These are phyloP conservation scores for Aegotheles bennettii DNA, from an alignment of 2,113 vertebrate genomes.

Conservation along the genomic window DNA sequence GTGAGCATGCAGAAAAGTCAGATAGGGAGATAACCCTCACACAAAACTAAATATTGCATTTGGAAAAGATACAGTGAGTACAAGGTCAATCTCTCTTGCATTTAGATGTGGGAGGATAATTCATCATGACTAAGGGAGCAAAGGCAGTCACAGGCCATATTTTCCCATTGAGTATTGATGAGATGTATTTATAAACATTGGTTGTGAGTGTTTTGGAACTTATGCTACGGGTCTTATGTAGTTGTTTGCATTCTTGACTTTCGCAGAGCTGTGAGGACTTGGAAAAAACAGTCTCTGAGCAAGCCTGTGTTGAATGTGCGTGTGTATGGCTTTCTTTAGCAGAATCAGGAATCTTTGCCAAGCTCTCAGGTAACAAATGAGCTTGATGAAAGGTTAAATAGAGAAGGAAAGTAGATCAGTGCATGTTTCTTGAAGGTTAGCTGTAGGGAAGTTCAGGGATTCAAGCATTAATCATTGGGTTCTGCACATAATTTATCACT, in stretches of 20 bases:
- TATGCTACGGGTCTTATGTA: conserved; percentile 17
- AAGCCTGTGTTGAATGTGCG: neutral
- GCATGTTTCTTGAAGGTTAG: neutral
- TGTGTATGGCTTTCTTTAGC: neutral
- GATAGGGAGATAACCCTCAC: neutral
- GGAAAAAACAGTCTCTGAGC: neutral
- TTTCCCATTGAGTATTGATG: conserved; percentile 14
- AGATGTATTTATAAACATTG: conserved; percentile 48
- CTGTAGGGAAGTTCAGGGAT: neutral
- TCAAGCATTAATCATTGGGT: neutral
- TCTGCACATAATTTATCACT: neutral
- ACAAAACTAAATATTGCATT: neutral
- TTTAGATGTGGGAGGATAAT: conserved; percentile 23
- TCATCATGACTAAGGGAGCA: conserved; percentile 14
- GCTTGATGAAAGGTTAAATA: neutral
- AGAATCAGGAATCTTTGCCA: neutral
- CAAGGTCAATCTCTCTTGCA: neutral
- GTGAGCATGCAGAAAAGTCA: neutral
- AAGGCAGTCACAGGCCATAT: neutral
- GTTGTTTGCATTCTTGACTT: conserved; percentile 43
- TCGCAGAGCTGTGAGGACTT: neutral
- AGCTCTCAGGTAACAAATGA: neutral
- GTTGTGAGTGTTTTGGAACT: conserved; percentile 24
- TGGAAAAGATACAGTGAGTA: neutral
- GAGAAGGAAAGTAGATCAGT: neutral